Base-by-base conservation (phyloP, 1,140 invertebrate genomes). In the Cecropterus lyciades region DNA sequence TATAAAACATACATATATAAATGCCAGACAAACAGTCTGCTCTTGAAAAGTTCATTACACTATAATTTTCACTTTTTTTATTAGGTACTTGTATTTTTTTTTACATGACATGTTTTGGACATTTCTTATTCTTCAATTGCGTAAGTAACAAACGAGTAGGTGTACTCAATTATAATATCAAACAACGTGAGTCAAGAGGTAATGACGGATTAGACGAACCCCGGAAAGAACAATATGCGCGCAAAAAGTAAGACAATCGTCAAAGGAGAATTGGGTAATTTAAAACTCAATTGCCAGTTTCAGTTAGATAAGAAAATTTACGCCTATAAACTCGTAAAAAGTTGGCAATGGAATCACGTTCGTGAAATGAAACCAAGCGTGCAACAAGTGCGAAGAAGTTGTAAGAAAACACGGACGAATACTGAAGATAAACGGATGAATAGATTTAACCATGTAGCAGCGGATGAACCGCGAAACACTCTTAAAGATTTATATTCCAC, bases 341-440 rank as follows among this genome's bases (percentile, higher is more conserved):
- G 72, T 75, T 67, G 69, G 73, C 75, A 78, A 82, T 81, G 80
- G 75, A 88, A 77, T 88, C 84, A 88, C 80, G 80, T 87, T 80
- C 69, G 74, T 77, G 69, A 72, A 76, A 72, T 66, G 67, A 78
- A 85, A 72, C 73, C 76, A 78, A 88, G 76, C 85, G 79, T 87
- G 84, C 81, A 88, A 87, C 78, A 82, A 86, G 75, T 89, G 71
- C n/a, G n/a, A n/a, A n/a, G n/a, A n/a, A n/a, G n/a, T n/a, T n/a
- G 73, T 73, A 76, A 84, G 78, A 80, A 84, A 83, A 86, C 68
- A 56, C 60, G 42, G 57, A 60, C 55, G 49, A 65, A 72, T 65
- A 70, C 67, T 52, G 67, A 51, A 62, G n/a, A n/a, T n/a, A n/a
- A n/a, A n/a, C 30, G 55, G 65, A 43, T 59, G 70, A 72, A 70